A percentile compares a stretch with the other conserved stretches of the same genome.
These are phyloP conservation scores for Rhagoletis zephyria DNA, from an alignment of 1,140 invertebrate species.

Conservation along the genomic window DNA sequence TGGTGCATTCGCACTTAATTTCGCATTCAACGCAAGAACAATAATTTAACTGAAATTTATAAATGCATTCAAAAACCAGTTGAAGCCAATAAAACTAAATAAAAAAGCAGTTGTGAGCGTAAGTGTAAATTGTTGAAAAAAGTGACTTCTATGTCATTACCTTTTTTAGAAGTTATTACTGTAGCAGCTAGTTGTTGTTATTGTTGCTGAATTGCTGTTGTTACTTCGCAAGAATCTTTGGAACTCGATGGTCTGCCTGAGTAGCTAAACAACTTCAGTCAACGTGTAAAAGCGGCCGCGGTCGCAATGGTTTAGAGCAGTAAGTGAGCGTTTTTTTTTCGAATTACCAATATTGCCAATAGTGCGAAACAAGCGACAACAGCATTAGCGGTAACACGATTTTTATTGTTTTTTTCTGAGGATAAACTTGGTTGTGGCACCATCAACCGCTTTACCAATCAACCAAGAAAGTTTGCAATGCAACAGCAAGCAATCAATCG, in stretches of 20 bases:
- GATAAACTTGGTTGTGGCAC: no score
- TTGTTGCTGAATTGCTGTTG: not conserved
- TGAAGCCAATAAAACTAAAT: no score
- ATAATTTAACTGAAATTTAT: not conserved
- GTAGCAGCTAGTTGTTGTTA: not conserved
- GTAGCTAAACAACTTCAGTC: constrained; percentile 9
- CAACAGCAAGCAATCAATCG: not conserved
- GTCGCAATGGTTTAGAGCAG: not conserved
- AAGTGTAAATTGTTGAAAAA: not conserved
- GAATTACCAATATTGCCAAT: not conserved
- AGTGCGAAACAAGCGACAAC: not conserved
- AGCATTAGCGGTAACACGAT: not conserved
- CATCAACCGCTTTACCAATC: no score
- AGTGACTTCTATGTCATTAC: not conserved
- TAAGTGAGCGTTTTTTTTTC: not conserved
- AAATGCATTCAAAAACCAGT: not conserved
- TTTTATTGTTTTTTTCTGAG: not conserved
- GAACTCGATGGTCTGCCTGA: not conserved
- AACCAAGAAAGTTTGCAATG: no score
- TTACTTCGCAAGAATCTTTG: not conserved
- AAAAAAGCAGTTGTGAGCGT: not conserved
- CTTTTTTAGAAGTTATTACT: not conserved
- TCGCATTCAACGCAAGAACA: not conserved
- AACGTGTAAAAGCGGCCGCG: constrained; percentile 38
- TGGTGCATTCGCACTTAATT: not conserved